Base-by-base conservation (phyloP, 2,888 invertebrate genomes). In the Hofmannophila pseudospretella region DNA sequence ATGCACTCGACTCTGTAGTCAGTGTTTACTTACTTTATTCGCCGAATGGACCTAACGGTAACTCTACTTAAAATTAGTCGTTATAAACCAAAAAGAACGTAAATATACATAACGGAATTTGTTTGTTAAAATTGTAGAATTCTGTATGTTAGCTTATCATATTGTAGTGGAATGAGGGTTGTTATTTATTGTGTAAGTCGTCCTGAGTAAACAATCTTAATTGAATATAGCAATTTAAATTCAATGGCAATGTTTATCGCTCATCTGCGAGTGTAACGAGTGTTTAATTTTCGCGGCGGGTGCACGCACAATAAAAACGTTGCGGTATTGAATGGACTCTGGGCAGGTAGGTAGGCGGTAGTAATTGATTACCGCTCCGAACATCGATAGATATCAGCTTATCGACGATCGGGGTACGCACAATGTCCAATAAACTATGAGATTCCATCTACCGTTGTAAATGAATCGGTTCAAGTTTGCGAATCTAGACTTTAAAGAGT, bases 391-490 rank as follows among this genome's bases (percentile, higher is more conserved):
- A 64, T 78, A 81, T 72, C 67, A 63, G 55, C 54, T 65, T 78
- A 84, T 85, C 84, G 54, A 22, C 39, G 60, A 84, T 82, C 82
- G 55, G 61, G 51, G 63, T 65, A 70, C 69, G 69, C 74, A 82
- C 84, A 84, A 82, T 81, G 79, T 79, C 68, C 78, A 78, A 86
- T 86, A 86, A 84, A 86, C 74, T 69, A 82, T 65, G 49, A 51
- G 80, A 79, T 76, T 56, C 53, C 80, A 84, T 85, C 84, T 64
- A 66, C 69, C 63, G 58, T 68, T 68, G 75, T 74, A 78, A 82
- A 80, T 84, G 82, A 77, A 80, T 84, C 85, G 78, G 78, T 71
- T 65, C 64, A 43, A 23, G 8, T 23, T 23, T 8, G 7, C 23
- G n/a, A n/a, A n/a, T n/a, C n/a, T n/a, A n/a, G n/a, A n/a, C n/a